A percentile compares a stretch with the other conserved stretches of the same genome.
Evolutionary conservation across 2,113 vertebrate genomes (phyloP).

Genomic region (Telmatochromis sp.): DNA sequence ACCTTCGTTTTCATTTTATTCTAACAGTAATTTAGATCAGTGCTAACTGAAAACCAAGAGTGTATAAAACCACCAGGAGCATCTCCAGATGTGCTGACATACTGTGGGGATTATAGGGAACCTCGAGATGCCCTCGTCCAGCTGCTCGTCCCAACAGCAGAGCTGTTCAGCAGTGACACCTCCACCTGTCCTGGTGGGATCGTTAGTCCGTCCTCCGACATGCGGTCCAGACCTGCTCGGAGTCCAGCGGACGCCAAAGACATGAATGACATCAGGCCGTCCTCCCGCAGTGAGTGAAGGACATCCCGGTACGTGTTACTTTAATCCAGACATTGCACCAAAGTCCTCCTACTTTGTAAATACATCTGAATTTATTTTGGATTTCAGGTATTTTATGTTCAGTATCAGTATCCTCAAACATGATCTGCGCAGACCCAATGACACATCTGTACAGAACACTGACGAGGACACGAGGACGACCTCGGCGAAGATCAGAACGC

Average conservation of each 20-base stretch:
- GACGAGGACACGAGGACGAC: accelerated
- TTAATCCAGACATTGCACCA: background rate
- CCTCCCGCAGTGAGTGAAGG: background rate
- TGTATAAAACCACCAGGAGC: background rate
- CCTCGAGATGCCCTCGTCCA: accelerated
- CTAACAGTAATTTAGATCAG: background rate
- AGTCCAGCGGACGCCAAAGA: background rate
- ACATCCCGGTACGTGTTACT: accelerated
- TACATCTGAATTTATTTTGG: background rate
- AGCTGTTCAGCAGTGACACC: background rate
- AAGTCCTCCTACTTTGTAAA: background rate
- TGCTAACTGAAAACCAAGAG: background rate
- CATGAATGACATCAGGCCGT: background rate
- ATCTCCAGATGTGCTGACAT: background rate
- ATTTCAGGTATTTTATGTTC: background rate
- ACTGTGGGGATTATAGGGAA: background rate
- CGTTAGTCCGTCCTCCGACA: background rate
- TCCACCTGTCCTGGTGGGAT: background rate
- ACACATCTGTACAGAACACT: accelerated
- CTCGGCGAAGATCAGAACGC: background rate
- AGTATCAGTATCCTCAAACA: background rate
- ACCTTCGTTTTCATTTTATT: background rate
- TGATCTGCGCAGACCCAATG: background rate
- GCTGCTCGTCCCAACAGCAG: background rate
- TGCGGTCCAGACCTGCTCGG: background rate